Evolutionary conservation across 2,888 invertebrate genomes (phyloP).

Genomic region (Dromius quadrimaculatus): DNA sequence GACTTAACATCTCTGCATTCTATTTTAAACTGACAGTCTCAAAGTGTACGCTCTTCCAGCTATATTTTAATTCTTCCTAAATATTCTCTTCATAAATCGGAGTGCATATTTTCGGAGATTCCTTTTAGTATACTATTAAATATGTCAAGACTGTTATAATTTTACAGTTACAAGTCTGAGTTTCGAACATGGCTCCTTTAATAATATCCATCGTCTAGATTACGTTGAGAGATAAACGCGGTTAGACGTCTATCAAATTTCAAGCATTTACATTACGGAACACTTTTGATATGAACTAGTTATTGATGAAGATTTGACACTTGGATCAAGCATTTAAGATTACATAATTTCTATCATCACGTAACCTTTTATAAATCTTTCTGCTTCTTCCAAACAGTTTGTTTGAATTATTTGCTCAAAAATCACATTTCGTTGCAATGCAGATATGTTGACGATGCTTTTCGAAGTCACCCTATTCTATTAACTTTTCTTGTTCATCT

Average conservation of each 20-base stretch:
- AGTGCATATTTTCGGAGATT: not conserved
- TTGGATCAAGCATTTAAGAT: slow-evolving; percentile 43
- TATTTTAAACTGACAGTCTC: slow-evolving; percentile 24
- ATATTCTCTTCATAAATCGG: not conserved
- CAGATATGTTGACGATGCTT: too few relatives aligned
- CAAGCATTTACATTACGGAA: slow-evolving; percentile 45
- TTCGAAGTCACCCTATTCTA: too few relatives aligned
- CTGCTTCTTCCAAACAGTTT: too few relatives aligned
- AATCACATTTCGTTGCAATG: too few relatives aligned
- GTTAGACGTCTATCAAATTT: slow-evolving; percentile 47
- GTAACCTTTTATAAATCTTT: too few relatives aligned
- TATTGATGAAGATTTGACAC: slow-evolving; percentile 37
- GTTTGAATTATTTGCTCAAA: too few relatives aligned
- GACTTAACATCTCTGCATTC: slow-evolving; percentile 3
- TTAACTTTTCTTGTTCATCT: too few relatives aligned
- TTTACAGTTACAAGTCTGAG: slow-evolving; percentile 37
- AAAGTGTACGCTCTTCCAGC: not conserved
- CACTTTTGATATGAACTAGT: slow-evolving; percentile 44
- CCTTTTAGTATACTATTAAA: not conserved
- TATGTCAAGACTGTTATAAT: slow-evolving; percentile 16
- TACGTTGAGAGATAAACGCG: slow-evolving; percentile 37
- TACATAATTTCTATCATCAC: slow-evolving; percentile 29
- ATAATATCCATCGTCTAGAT: slow-evolving; percentile 44
- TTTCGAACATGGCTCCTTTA: slow-evolving; percentile 37
- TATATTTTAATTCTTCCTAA: not conserved